Evolutionary conservation across 2,888 invertebrate species (phyloP).

Genomic region (Metopia argyrocephala): DNA sequence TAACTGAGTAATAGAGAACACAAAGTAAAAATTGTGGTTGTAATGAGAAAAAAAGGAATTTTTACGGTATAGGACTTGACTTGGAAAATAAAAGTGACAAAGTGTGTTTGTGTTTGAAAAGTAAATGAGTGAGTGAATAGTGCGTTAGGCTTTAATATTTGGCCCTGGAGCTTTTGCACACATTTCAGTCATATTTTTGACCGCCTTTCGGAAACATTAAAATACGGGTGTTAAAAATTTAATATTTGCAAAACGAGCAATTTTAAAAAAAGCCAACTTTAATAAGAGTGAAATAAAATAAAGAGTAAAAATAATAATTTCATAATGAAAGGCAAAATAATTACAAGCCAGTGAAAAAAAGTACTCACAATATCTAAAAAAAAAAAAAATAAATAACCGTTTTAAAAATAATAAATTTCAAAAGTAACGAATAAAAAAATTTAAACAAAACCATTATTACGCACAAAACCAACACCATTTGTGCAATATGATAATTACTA

Average conservation of each 20-base stretch:
- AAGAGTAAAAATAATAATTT: conserved; percentile 14
- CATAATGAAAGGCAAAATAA: background rate
- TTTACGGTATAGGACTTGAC: background rate
- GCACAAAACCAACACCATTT: background rate
- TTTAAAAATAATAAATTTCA: background rate
- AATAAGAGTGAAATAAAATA: conserved; percentile 7
- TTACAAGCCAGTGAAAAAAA: background rate
- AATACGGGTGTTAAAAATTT: conserved; percentile 68
- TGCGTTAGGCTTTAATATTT: conserved; percentile 60
- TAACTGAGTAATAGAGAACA: conserved; percentile 12
- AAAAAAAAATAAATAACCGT: background rate
- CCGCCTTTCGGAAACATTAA: conserved; percentile 75
- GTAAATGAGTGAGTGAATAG: conserved; percentile 20
- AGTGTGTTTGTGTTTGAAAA: background rate
- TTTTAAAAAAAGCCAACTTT: conserved; percentile 18
- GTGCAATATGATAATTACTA: no score
- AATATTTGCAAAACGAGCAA: conserved; percentile 38
- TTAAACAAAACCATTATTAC: background rate
- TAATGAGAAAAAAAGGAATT: background rate
- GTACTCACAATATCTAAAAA: background rate
- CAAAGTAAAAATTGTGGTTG: conserved; percentile 8
- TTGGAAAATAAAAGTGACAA: conserved; percentile 4
- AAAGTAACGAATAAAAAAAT: background rate
- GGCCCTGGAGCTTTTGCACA: conserved; percentile 67
- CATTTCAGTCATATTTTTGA: conserved; percentile 74